Conservation (phyloP, 2,888 invertebrate species). For the Pseudococcus longispinus region DNA sequence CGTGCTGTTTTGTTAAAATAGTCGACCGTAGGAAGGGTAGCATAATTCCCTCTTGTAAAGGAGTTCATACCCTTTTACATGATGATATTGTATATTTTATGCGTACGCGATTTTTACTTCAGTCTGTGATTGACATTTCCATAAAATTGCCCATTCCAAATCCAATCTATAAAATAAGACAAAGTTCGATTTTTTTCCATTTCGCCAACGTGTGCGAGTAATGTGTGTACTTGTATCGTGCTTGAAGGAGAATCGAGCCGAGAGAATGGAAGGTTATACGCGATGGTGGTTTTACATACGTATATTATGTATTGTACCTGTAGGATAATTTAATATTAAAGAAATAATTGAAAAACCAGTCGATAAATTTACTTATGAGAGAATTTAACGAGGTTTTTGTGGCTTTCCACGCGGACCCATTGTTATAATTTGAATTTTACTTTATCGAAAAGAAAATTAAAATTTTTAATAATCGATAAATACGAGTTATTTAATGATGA, state of each 20-base stretch:
- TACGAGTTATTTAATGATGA: background rate
- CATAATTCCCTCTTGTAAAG: conserved; percentile 39
- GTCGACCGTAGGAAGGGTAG: conserved; percentile 30
- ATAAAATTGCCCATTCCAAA: conserved; percentile 21
- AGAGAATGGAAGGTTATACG: background rate
- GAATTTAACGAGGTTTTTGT: too few relatives aligned
- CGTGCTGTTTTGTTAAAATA: conserved; percentile 21
- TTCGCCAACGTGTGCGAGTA: background rate
- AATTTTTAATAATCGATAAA: background rate
- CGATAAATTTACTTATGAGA: too few relatives aligned
- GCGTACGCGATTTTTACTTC: conserved; percentile 23
- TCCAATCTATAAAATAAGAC: conserved; percentile 2
- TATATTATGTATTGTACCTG: background rate
- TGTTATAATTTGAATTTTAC: too few relatives aligned
- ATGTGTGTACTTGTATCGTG: background rate
- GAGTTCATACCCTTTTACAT: conserved; percentile 36
- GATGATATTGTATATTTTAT: conserved; percentile 37
- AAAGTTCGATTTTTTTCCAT: background rate
- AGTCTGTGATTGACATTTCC: conserved; percentile 38
- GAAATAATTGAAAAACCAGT: background rate
- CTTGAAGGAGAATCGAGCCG: background rate
- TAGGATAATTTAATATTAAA: background rate
- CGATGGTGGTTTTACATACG: background rate
- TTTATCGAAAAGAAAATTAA: background rate
- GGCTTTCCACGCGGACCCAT: too few relatives aligned